These are phyloP conservation scores for Listronotus bonariensis DNA, from an alignment of 1,140 invertebrate species.

Conservation along the genomic window DNA sequence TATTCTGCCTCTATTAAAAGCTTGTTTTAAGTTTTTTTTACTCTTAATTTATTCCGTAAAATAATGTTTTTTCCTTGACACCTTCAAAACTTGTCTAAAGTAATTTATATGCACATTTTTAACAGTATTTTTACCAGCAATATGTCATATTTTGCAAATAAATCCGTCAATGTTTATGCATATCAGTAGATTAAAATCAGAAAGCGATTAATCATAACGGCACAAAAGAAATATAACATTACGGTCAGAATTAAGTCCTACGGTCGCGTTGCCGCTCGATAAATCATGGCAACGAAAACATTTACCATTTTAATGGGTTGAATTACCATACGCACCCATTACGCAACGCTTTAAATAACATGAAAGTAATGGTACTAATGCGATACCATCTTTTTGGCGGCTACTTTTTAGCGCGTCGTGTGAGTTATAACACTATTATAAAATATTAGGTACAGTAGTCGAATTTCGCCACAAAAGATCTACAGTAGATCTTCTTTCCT, in stretches of 20 bases:
- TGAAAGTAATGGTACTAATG: conserved; percentile 43
- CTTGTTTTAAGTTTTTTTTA: no score
- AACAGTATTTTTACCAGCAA: background rate
- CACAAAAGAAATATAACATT: conserved; percentile 6
- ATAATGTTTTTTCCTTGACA: no score
- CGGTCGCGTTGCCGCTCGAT: conserved; percentile 29
- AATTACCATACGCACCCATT: conserved; percentile 47
- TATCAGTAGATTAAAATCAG: conserved; percentile 28
- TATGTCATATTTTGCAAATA: conserved; percentile 30
- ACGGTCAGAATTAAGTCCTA: conserved; percentile 29
- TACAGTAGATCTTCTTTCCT: no score
- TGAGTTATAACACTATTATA: background rate
- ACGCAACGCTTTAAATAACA: conserved; percentile 47
- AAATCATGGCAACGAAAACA: conserved; percentile 41
- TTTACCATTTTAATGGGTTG: conserved; percentile 41
- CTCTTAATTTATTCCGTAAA: no score
- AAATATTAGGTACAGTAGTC: no score
- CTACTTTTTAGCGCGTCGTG: conserved; percentile 15
- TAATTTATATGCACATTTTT: background rate
- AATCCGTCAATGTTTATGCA: conserved; percentile 20
- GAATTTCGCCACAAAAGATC: no score
- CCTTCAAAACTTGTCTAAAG: no score
- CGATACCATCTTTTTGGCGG: conserved; percentile 46
- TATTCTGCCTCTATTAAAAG: no score
- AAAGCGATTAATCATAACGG: conserved; percentile 21